A percentile compares a stretch with the other conserved stretches of the same genome.
Conservation (phyloP, 2,888 invertebrate genomes). For the Frankliniella fusca region DNA sequence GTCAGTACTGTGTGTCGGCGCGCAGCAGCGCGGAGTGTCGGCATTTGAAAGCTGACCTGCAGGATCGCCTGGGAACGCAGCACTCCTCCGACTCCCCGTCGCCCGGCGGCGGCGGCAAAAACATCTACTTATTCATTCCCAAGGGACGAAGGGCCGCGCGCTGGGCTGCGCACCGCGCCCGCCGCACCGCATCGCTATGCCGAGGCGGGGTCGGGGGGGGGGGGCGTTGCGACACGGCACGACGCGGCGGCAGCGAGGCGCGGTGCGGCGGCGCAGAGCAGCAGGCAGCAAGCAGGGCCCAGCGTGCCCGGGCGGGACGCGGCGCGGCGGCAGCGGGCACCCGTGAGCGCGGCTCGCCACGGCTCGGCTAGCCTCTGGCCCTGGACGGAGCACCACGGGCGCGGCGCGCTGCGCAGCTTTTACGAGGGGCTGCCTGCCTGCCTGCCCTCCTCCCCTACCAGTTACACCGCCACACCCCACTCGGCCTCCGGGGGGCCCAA, state of each 20-base stretch:
- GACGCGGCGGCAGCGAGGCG: slow-evolving; percentile 3
- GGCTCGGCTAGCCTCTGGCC: not conserved
- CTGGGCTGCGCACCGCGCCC: not conserved
- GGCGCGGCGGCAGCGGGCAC: not conserved
- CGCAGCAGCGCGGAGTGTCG: not conserved
- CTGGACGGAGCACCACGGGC: not conserved
- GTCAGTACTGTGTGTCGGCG: not conserved
- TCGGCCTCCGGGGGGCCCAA: too few species aligned
- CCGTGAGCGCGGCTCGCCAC: not conserved
- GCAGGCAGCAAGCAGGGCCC: too few species aligned
- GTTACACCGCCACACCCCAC: not conserved
- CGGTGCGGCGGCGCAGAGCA: not conserved
- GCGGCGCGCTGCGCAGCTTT: not conserved
- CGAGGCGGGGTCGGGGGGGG: not conserved
- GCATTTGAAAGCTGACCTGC: slow-evolving; percentile 11
- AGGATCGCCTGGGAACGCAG: not conserved
- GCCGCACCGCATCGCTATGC: not conserved
- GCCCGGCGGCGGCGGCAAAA: not conserved
- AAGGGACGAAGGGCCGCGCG: slow-evolving; percentile 2
- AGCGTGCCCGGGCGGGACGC: not conserved
- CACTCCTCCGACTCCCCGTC: not conserved
- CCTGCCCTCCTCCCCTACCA: not conserved
- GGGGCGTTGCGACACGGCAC: not conserved
- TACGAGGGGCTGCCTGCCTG: not conserved
- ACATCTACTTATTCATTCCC: slow-evolving; percentile 24